A percentile compares a stretch with the other conserved stretches of the same genome.
These are phyloP conservation scores for Sesia apiformis DNA, from an alignment of 2,888 invertebrate genomes.

Conservation along the genomic window DNA sequence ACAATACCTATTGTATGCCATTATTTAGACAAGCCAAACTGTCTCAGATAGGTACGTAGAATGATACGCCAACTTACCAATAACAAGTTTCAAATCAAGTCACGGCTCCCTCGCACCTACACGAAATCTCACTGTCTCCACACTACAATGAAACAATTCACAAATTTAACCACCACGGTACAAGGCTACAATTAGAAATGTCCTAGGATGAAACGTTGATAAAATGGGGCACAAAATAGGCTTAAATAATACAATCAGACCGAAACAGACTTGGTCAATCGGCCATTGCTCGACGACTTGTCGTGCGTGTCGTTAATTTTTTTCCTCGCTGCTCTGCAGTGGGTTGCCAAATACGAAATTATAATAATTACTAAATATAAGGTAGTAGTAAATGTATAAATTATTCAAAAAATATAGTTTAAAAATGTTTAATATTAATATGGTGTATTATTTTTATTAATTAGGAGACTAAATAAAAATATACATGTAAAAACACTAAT, in stretches of 20 bases:
- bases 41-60: slow-evolving; percentile 6
- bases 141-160: slow-evolving; percentile 18
- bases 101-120: slow-evolving; percentile 33
- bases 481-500: no score
- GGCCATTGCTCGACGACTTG: background rate
- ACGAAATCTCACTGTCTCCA: slow-evolving; percentile 32
- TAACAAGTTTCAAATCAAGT: slow-evolving; percentile 42
- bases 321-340: no score
- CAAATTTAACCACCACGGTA: slow-evolving; percentile 19
- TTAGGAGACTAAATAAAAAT: no score
- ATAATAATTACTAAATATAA: no score
- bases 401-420: no score
- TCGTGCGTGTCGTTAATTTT: background rate
- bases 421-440: no score
- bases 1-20: slow-evolving; percentile 13
- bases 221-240: slow-evolving; percentile 15
- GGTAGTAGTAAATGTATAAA: no score
- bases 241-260: slow-evolving; percentile 13
- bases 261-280: background rate
- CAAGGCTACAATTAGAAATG: background rate
- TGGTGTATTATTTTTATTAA: no score
- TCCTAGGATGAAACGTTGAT: background rate
- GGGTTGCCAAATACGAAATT: no score
- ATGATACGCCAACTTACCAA: slow-evolving; percentile 44
- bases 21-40: slow-evolving; percentile 8